Base-by-base conservation (phyloP, 1,140 invertebrate genomes). In the Aporrectodea caliginosa region DNA sequence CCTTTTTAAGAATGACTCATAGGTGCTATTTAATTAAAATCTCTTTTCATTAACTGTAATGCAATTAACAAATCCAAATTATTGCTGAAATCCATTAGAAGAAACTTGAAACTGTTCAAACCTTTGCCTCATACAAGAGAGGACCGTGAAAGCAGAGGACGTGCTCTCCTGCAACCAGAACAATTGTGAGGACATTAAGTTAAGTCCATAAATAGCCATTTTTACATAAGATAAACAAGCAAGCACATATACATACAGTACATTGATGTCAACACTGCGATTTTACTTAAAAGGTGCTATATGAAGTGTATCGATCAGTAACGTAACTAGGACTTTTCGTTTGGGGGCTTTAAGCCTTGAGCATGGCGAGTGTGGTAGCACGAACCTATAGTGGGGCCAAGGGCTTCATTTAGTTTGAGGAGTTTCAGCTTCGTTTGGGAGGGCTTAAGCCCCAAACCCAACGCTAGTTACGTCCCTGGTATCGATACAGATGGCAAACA, bases 121-220 rank as follows among this genome's bases (percentile, higher is more conserved):
- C 88, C 84, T 98, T 98, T 12, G 95, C 96, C 90, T 98, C 95
- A 88, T 98, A 98, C 81, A 98, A 93, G 12, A 97, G 89, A 14
- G 95, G 95, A 0, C 95, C 95, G 90, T 98, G 96, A 85, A 96
- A 98, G 88, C 96, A 98, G n/a, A 98, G 89, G 0, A 98, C 95
- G 87, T 95, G 95, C 90, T 98, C 95, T 79, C 94, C 94, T 95
- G 86, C 81, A 90, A 86, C 32, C 82, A 69, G 81, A 75, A 14
- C 0, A 0, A 58, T 22, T 30, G 6, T 12, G 22, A 58, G 22
- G 43, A 58, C 6, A 6, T 12, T 58, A 58, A 58, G 43, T 12
- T n/a, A 58, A 58, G 43, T 58, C 6, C 6, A 22, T 58, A 12
- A 58, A 22, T 58, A 6, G 43, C 22, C 43, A 12, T 58, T 58